Conservation (phyloP, 2,797 vertebrate genomes). For the Coregonus ussuriensis region DNA sequence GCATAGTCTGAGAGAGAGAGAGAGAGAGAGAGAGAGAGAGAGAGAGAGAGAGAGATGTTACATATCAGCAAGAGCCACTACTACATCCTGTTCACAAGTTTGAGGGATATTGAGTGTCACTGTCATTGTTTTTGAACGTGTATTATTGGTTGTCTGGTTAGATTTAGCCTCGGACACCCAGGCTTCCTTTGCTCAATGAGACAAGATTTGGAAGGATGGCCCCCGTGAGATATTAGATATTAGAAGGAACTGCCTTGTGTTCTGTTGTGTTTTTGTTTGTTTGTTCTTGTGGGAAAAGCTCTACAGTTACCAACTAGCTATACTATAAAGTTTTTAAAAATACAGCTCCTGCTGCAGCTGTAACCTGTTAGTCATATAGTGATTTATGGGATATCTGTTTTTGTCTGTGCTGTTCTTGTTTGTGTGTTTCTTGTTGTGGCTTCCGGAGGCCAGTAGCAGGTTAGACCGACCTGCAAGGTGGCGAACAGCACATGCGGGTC, state of each 20-base stretch:
- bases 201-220: background rate
- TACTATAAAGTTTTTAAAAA: too few relatives aligned
- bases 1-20: conserved; percentile 65
- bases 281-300: too few relatives aligned
- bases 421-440: background rate
- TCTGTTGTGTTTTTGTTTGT: too few relatives aligned
- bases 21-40: conserved; percentile 19
- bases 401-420: too few relatives aligned
- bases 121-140: background rate
- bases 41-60: background rate
- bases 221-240: too few relatives aligned
- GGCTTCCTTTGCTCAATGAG: background rate
- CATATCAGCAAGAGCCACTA: background rate
- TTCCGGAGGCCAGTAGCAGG: too few relatives aligned
- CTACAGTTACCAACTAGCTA: too few relatives aligned
- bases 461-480: conserved; percentile 70
- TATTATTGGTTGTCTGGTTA: background rate
- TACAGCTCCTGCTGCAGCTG: too few relatives aligned
- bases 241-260: too few relatives aligned
- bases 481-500: conserved; percentile 69
- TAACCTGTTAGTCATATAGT: too few relatives aligned
- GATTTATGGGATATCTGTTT: background rate
- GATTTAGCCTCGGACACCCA: background rate
- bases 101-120: background rate
- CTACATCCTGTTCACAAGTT: background rate